Evolutionary conservation across 1,140 invertebrate genomes (phyloP), one percentile per base, ranked within the genome.

Genomic region (Tribolium castaneum): DNA sequence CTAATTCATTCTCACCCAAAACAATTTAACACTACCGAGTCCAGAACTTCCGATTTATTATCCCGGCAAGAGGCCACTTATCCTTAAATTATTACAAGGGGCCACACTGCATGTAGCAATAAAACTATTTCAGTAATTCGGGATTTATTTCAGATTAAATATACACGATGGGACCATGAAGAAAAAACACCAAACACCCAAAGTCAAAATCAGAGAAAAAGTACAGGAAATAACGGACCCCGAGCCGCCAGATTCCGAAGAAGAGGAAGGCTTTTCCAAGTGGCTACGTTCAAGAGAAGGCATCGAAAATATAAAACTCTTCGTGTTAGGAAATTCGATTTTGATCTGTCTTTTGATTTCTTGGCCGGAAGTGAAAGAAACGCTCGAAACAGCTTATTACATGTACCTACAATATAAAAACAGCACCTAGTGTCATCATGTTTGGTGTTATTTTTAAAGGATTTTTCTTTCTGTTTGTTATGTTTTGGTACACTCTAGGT

Each of bases 301-400:
- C 19, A 78, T 89, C 13, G 90, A 90, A 82, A 90, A 89, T 83
- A 88, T 92, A 87, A 87, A 88, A 76, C 81, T 91, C 1, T 92
- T 92, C 79, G 89, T 92, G 12, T 83, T 91, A 9, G 87, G 88
- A 14, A 92, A 91, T 85, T 88, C 89, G 7, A 34, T 91, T 4
- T 78, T 90, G 12, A 85, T 91, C 2, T 89, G 91, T 50, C 72
- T 91, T 4, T 88, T 89, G 2, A 88, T 91, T 83, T 87, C 86
- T 12, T 90, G 89, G 88, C 90, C 91, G 3, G 88, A 88, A 75
- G 87, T 91, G 73, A 85, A 87, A 75, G 82, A 89, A 79, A 82
- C 82, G 3, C 83, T 86, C 2, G 49, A 82, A 9, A 85, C 86
- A 3, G 70, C 89, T 10, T 87, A 84, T 74, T 87, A 90, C 2